These are phyloP conservation scores for Erebia epiphron DNA, from an alignment of 2,888 invertebrate genomes.

Conservation along the genomic window DNA sequence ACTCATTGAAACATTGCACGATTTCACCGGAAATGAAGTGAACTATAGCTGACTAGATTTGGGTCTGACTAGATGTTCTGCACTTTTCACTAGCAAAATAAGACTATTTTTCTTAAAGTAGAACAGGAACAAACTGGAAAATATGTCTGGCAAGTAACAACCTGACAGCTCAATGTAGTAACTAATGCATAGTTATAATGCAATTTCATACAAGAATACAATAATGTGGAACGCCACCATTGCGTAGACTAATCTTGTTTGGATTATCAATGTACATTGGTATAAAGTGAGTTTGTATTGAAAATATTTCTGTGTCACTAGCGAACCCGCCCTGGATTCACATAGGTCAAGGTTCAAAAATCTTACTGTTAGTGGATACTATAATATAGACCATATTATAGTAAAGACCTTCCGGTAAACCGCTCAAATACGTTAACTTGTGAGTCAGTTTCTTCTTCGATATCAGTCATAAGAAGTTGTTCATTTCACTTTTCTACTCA, in stretches of 20 bases:
- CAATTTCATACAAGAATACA: slow-evolving; percentile 2
- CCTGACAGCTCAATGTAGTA: not conserved
- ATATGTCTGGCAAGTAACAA: not conserved
- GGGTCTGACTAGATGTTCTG: slow-evolving; percentile 26
- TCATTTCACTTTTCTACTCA: too few relatives aligned
- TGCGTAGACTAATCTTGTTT: slow-evolving; percentile 24
- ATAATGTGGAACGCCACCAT: slow-evolving; percentile 7
- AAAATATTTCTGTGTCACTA: too few relatives aligned
- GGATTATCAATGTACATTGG: slow-evolving; percentile 1
- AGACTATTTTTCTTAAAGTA: slow-evolving; percentile 2
- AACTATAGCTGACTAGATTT: slow-evolving; percentile 28
- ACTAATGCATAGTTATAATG: not conserved
- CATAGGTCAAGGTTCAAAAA: not conserved
- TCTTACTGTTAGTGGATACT: too few relatives aligned
- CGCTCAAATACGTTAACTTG: too few relatives aligned
- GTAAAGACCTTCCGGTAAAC: too few relatives aligned
- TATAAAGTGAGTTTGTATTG: not conserved
- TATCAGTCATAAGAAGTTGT: too few relatives aligned
- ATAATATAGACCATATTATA: too few relatives aligned
- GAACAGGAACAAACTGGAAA: slow-evolving; percentile 6
- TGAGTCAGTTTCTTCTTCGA: too few relatives aligned
- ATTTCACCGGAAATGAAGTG: slow-evolving; percentile 42
- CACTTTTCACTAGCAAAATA: slow-evolving; percentile 6
- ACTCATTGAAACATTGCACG: slow-evolving; percentile 34
- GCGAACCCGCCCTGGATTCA: not conserved